phyloP scores from a whole-genome alignment of 2,113 vertebrate species.

The Hydropotes inermis region DNA sequence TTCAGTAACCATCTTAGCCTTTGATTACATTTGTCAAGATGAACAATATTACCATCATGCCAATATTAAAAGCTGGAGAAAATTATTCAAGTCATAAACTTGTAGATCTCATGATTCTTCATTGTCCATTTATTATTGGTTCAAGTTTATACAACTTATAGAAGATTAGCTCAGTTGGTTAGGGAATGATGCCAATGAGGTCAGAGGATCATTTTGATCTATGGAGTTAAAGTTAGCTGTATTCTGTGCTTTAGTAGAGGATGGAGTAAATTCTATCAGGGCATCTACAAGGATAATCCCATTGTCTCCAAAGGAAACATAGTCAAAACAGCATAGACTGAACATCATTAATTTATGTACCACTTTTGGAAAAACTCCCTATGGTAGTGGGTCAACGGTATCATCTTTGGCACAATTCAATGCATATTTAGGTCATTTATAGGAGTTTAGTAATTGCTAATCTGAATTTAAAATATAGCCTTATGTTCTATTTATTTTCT shows the following conservation, averaged over 20 bases:
- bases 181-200: background rate
- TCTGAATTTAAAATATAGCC: conserved; percentile 31
- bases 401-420: background rate
- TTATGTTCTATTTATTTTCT: background rate
- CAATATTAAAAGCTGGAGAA: background rate
- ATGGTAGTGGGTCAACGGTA: background rate
- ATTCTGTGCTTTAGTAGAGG: background rate
- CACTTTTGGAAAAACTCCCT: background rate
- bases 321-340: background rate
- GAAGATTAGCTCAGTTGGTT: background rate
- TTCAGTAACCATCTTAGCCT: background rate
- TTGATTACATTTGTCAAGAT: background rate
- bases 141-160: background rate
- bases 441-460: background rate
- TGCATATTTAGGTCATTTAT: background rate
- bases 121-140: background rate
- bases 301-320: background rate
- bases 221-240: background rate
- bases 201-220: background rate
- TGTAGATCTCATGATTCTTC: background rate
- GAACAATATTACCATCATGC: background rate
- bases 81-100: background rate
- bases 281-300: background rate
- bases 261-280: background rate
- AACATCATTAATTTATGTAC: background rate